These are phyloP conservation scores for Sminthurinus aureus DNA, from an alignment of 2,888 invertebrate genomes.

Conservation along the genomic window DNA sequence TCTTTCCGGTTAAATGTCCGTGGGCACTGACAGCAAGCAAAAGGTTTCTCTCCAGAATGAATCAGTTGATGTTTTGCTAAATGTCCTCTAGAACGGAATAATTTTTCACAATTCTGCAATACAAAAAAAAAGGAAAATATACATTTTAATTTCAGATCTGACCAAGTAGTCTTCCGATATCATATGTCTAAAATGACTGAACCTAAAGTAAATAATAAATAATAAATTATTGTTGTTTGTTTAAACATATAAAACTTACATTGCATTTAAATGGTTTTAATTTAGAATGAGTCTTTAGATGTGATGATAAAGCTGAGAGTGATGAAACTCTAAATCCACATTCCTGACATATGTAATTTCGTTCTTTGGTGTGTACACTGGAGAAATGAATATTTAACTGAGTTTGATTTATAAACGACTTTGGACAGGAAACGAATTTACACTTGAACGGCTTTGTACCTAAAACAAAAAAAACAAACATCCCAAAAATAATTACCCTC, in stretches of 20 bases:
- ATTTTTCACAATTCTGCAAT: conserved; percentile 33
- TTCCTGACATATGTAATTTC: conserved; percentile 27
- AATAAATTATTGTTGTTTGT: background rate
- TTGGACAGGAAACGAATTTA: background rate
- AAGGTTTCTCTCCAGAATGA: conserved; percentile 34
- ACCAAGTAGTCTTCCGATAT: too few relatives aligned
- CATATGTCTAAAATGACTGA: too few relatives aligned
- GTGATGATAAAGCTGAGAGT: conserved; percentile 22
- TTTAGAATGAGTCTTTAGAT: conserved; percentile 36
- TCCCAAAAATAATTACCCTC: too few relatives aligned
- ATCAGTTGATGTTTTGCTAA: conserved; percentile 34
- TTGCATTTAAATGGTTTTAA: conserved; percentile 36
- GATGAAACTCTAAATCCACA: conserved; percentile 33
- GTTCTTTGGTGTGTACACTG: conserved; percentile 36
- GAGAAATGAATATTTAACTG: conserved; percentile 27
- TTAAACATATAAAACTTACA: too few relatives aligned
- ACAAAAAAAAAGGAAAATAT: conserved; percentile 3
- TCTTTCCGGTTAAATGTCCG: conserved; percentile 40
- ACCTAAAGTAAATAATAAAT: background rate
- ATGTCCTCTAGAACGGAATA: conserved; percentile 38
- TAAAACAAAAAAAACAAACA: background rate
- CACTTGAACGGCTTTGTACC: conserved; percentile 7
- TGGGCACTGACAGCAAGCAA: conserved; percentile 25
- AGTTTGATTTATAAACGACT: background rate
- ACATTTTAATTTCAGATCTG: background rate